Base-by-base conservation (phyloP, 2,888 invertebrate species). In the Tanytarsus gracilentus region DNA sequence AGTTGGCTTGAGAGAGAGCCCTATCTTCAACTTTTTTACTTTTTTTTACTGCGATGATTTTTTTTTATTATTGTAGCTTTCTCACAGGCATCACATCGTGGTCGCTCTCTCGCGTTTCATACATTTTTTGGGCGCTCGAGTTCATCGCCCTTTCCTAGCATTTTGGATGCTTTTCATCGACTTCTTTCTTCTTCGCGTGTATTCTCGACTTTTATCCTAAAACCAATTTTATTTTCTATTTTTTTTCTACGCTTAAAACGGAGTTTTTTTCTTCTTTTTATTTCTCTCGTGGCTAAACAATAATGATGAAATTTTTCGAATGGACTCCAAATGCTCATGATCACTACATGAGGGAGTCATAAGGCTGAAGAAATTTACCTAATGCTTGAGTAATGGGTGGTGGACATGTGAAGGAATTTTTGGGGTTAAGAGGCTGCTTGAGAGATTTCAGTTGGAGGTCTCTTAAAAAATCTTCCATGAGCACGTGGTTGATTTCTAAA, bases 111-210 rank as follows among this genome's bases (percentile, higher is more conserved):
- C 11, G 26, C n/a, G n/a, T n/a, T n/a, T n/a, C n/a, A n/a, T n/a
- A n/a, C n/a, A n/a, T 16, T 27, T 51, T 30, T 27, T n/a, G n/a
- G 49, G 26, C 2, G 30, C n/a, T n/a, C 6, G 49, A 53, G 53
- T 53, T 53, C 53, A 53, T 36, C 18, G 36, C 7, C 33, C 51
- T 51, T 29, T 53, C 29, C 29, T 39, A 53, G 27, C 53, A 36
- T 53, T 53, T 39, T 33, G 53, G 39, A 49, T 49, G 49, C 27
- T 49, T 49, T 49, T 49, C 27, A n/a, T 49, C 11, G 23, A 27
- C 9, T 36, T 53, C 53, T 53, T n/a, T n/a, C n/a, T n/a, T n/a
- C n/a, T n/a, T n/a, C n/a, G n/a, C n/a, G n/a, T n/a, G n/a, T n/a
- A n/a, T n/a, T n/a, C n/a, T n/a, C n/a, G n/a, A n/a, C n/a, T n/a